A percentile compares a stretch with the other conserved stretches of the same genome.
Conservation (phyloP, 2,113 vertebrate genomes). For the Propithecus coquereli region DNA sequence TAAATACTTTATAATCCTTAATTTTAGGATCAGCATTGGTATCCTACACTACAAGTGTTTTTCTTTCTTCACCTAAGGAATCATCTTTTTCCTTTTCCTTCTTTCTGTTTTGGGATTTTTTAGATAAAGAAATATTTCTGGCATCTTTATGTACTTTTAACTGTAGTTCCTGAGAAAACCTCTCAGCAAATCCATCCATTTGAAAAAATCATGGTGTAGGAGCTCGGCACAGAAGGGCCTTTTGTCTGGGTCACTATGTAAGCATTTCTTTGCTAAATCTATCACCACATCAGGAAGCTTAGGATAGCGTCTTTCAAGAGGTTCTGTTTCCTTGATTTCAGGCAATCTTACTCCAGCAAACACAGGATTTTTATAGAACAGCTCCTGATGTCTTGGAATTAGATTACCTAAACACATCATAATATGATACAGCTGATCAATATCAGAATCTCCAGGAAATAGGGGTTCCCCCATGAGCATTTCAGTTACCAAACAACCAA, state of each 20-base stretch:
- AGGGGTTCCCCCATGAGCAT: conserved; percentile 91
- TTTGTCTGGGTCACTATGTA: conserved; percentile 90
- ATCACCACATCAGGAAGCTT: conserved; percentile 77
- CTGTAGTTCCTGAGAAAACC: conserved; percentile 88
- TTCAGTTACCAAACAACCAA: conserved; percentile 90
- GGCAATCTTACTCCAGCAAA: conserved; percentile 90
- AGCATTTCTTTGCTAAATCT: conserved; percentile 89
- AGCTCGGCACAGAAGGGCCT: conserved; percentile 86
- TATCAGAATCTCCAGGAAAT: conserved; percentile 94
- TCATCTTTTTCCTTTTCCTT: conserved; percentile 83
- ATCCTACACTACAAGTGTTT: conserved; percentile 78
- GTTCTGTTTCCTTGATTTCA: conserved; percentile 79
- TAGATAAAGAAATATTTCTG: conserved; percentile 82
- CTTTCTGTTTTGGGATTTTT: conserved; percentile 82
- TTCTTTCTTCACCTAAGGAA: conserved; percentile 79
- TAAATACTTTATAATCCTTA: conserved; percentile 78
- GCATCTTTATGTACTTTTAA: conserved; percentile 87
- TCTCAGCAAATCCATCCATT: conserved; percentile 87
- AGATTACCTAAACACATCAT: conserved; percentile 88
- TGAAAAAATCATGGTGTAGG: conserved; percentile 86
- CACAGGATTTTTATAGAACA: conserved; percentile 91
- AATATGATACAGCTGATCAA: conserved; percentile 93
- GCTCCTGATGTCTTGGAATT: conserved; percentile 88
- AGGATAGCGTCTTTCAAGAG: conserved; percentile 86
- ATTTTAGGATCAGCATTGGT: conserved; percentile 65